These are phyloP conservation scores for Synchiropus splendidus DNA, from an alignment of 2,113 vertebrate genomes.

Conservation along the genomic window DNA sequence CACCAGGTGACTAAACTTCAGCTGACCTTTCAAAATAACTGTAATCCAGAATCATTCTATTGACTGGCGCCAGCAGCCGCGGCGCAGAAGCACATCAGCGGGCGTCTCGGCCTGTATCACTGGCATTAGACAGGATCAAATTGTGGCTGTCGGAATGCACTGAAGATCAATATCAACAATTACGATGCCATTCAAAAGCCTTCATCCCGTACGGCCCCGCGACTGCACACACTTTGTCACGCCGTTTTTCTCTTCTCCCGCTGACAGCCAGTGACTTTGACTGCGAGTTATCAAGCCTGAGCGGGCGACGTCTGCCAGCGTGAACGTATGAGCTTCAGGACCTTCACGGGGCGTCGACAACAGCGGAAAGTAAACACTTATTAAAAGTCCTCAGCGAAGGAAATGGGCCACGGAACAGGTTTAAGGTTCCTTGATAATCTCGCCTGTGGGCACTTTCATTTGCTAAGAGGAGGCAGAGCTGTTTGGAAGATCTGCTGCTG, in stretches of 20 bases:
- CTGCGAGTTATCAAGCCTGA: slow-evolving; percentile 30
- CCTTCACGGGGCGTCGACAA: too few species aligned
- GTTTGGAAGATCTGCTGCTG: too few species aligned
- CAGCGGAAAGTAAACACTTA: too few species aligned
- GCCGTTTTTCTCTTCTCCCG: slow-evolving; percentile 2
- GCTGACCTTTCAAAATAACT: slow-evolving; percentile 9
- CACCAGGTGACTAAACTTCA: too few species aligned
- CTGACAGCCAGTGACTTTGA: too few species aligned
- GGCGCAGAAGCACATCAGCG: slow-evolving; percentile 16
- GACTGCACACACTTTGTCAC: slow-evolving; percentile 23
- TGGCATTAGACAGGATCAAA: slow-evolving; percentile 24
- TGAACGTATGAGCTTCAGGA: slow-evolving; percentile 6
- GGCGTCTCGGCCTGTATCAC: slow-evolving; percentile 10
- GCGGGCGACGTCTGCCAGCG: slow-evolving; percentile 9
- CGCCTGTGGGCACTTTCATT: too few species aligned
- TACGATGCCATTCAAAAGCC: slow-evolving; percentile 32
- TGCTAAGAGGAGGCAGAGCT: too few species aligned
- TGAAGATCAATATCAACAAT: slow-evolving; percentile 35
- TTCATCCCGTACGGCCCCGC: slow-evolving; percentile 23
- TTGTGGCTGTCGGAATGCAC: slow-evolving; percentile 22
- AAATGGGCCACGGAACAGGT: too few species aligned
- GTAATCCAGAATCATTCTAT: slow-evolving; percentile 9
- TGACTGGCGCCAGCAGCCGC: slow-evolving; percentile 22
- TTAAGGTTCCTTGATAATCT: too few species aligned
- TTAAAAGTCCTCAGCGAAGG: too few species aligned